Conservation (phyloP, 2,888 invertebrate species). For the Drosophila emarginata region DNA sequence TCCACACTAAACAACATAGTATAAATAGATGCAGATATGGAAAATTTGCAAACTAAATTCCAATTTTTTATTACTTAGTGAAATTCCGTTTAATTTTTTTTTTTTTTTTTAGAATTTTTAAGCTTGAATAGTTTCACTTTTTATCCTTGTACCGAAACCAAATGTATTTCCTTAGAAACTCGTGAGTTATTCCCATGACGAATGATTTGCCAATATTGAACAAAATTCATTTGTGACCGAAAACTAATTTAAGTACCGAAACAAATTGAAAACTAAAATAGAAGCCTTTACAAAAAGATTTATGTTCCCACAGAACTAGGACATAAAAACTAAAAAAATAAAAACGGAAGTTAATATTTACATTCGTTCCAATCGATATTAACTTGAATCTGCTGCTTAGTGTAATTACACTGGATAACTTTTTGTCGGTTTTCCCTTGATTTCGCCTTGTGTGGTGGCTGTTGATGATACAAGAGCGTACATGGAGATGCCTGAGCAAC, state of each 20-base stretch:
- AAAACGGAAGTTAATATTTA: background rate
- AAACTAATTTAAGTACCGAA: background rate
- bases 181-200: background rate
- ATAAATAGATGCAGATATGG: background rate
- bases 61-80: no score
- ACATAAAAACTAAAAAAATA: no score
- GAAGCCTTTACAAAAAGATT: no score
- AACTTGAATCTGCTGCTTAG: background rate
- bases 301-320: background rate
- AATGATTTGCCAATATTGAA: background rate
- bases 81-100: no score
- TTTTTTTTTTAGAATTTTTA: no score
- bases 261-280: background rate
- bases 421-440: constrained; percentile 5
- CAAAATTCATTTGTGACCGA: background rate
- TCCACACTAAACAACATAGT: constrained; percentile 30
- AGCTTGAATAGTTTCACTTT: no score
- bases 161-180: no score
- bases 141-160: no score
- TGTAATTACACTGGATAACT: constrained; percentile 1
- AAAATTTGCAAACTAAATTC: no score
- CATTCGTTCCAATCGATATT: background rate
- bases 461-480: constrained; percentile 3
- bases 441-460: constrained; percentile 9
- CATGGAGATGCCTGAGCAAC: constrained; percentile 21